Evolutionary conservation across 2,113 vertebrate genomes (phyloP).

Genomic region (Upupa epops): DNA sequence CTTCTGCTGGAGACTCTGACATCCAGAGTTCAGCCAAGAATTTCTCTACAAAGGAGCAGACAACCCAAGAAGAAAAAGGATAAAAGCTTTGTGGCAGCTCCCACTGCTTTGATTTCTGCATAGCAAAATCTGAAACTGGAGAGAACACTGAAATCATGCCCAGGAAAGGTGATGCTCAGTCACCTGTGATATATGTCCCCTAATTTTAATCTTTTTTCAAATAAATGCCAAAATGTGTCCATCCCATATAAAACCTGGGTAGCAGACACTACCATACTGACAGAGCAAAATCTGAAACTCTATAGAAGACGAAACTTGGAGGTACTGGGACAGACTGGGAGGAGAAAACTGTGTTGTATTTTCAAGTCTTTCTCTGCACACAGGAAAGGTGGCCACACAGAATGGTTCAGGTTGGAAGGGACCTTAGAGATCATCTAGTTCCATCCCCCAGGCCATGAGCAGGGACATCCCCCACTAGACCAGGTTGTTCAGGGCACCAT

Average conservation of each 20-base stretch:
- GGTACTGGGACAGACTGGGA: neutral
- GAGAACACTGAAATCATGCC: neutral
- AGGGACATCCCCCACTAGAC: too few relatives aligned
- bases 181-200: neutral
- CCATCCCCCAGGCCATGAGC: too few relatives aligned
- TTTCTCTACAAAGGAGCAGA: neutral
- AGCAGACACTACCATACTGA: neutral
- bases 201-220: neutral
- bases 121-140: neutral
- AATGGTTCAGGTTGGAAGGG: too few relatives aligned
- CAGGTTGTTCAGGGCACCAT: too few relatives aligned
- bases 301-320: neutral
- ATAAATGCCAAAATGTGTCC: neutral
- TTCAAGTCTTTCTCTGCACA: neutral
- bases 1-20: neutral
- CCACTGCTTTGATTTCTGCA: neutral
- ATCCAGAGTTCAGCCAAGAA: neutral
- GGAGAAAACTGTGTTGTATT: neutral
- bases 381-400: neutral
- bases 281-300: neutral
- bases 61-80: neutral
- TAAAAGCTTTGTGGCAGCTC: neutral
- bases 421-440: too few relatives aligned
- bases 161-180: neutral
- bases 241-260: neutral